These are phyloP conservation scores for Teleopsis dalmanni DNA, from an alignment of 1,140 invertebrate genomes.

Conservation along the genomic window DNA sequence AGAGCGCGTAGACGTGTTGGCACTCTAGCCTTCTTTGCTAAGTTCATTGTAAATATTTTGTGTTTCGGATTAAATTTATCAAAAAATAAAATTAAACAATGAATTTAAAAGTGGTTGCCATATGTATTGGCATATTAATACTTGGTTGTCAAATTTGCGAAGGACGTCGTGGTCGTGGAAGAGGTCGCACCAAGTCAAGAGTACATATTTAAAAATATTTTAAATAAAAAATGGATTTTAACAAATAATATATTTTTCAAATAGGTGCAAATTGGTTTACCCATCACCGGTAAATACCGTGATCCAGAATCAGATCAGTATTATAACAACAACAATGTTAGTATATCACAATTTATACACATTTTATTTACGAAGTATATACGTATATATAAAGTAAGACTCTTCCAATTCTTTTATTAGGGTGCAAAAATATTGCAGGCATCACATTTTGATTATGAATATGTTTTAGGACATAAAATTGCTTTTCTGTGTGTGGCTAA, in stretches of 20 bases:
- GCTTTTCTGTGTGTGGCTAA: constrained; percentile 81
- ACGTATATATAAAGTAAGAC: not conserved
- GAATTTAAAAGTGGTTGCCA: constrained; percentile 29
- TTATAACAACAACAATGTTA: constrained; percentile 79
- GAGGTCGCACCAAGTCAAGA: constrained; percentile 63
- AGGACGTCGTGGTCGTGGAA: constrained; percentile 54
- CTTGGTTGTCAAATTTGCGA: constrained; percentile 31
- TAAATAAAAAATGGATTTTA: not conserved
- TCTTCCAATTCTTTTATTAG: constrained; percentile 45
- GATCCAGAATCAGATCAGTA: constrained; percentile 80
- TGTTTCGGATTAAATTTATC: not conserved
- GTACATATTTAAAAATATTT: constrained; percentile 28
- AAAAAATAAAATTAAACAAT: constrained; percentile 14
- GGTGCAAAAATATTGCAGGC: constrained; percentile 83
- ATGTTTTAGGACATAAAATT: constrained; percentile 86
- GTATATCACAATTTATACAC: constrained; percentile 39
- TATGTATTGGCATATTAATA: constrained; percentile 29
- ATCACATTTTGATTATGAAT: constrained; percentile 89
- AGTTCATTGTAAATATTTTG: not conserved
- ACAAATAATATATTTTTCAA: not conserved
- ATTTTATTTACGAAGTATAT: no score
- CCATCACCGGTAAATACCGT: constrained; percentile 77
- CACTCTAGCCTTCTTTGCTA: constrained; percentile 3
- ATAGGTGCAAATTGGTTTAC: constrained; percentile 71
- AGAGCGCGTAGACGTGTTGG: constrained; percentile 9